Percentiles rank a stretch among this genome's conserved stretches.
Conservation (phyloP, 2,888 invertebrate genomes). For the Scaptomyza cyrtandrae region DNA sequence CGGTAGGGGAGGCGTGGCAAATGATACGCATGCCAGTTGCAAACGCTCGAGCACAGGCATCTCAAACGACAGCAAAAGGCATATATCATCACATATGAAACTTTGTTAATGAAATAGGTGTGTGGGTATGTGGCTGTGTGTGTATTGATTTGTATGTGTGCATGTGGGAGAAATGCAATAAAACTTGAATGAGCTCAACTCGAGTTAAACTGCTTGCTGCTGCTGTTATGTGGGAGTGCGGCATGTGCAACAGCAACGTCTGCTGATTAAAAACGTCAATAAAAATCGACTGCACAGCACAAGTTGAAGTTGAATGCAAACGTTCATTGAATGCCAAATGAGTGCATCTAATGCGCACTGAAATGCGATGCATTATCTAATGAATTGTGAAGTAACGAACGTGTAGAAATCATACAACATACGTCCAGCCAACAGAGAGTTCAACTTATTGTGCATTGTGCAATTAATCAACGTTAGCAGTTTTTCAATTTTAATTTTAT, state of each 20-base stretch:
- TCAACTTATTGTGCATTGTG: constrained; percentile 7
- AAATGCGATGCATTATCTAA: constrained; percentile 59
- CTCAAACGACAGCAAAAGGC: constrained; percentile 57
- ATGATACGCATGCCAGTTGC: constrained; percentile 38
- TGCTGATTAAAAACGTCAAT: constrained; percentile 79
- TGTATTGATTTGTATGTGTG: constrained; percentile 1
- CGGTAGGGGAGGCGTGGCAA: constrained; percentile 15
- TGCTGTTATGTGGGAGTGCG: constrained; percentile 30
- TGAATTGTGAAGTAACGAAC: constrained; percentile 35
- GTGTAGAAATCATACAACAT: background rate
- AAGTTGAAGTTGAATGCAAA: constrained; percentile 75
- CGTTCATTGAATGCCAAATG: constrained; percentile 73
- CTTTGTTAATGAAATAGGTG: constrained; percentile 79
- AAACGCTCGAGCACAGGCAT: constrained; percentile 36
- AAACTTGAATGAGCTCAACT: constrained; percentile 72
- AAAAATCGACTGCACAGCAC: constrained; percentile 72
- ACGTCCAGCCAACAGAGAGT: constrained; percentile 1
- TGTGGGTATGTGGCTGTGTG: background rate
- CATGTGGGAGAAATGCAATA: constrained; percentile 62
- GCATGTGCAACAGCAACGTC: constrained; percentile 29
- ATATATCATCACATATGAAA: constrained; percentile 78
- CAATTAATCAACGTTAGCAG: constrained; percentile 25
- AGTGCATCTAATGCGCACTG: constrained; percentile 60
- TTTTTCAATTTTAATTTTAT: background rate
- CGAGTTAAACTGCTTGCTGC: constrained; percentile 52